Evolutionary conservation across 2,113 vertebrate genomes (phyloP).

Genomic region (Orcinus orca): DNA sequence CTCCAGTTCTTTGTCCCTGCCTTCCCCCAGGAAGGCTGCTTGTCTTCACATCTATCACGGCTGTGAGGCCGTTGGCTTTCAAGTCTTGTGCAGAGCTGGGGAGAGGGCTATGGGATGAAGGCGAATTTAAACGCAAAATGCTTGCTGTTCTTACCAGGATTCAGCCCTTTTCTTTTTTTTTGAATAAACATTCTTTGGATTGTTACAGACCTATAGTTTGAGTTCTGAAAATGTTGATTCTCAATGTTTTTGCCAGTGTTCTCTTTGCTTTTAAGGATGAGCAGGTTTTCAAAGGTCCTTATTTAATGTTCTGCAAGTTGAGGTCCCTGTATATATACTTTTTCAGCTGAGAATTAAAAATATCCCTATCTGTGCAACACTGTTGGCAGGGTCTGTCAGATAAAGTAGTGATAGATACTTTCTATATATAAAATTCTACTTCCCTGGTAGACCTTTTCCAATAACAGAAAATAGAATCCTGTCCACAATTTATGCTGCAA

Average conservation of each 20-base stretch:
- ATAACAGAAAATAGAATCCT: background rate
- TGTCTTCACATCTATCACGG: background rate
- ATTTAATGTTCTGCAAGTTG: background rate
- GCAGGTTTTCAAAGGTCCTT: background rate
- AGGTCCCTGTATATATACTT: background rate
- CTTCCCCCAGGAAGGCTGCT: background rate
- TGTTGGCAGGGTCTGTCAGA: background rate
- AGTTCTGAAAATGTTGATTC: background rate
- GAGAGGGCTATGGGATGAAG: background rate
- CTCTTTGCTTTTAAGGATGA: background rate
- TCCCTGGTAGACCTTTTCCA: background rate
- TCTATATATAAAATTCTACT: background rate
- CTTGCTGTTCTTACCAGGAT: background rate
- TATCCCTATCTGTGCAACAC: background rate
- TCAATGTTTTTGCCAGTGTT: background rate
- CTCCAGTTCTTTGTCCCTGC: background rate
- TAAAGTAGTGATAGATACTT: background rate
- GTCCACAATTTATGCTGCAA: background rate
- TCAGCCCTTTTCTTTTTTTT: background rate
- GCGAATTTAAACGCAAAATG: background rate
- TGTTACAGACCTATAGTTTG: background rate
- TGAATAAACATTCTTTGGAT: background rate
- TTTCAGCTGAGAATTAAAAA: background rate
- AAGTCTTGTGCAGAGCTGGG: background rate
- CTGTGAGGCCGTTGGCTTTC: background rate